Percentiles rank a stretch among this genome's conserved stretches.
phyloP scores from a whole-genome alignment of 2,797 vertebrate species.

The Sebastes kiyomatsui region DNA sequence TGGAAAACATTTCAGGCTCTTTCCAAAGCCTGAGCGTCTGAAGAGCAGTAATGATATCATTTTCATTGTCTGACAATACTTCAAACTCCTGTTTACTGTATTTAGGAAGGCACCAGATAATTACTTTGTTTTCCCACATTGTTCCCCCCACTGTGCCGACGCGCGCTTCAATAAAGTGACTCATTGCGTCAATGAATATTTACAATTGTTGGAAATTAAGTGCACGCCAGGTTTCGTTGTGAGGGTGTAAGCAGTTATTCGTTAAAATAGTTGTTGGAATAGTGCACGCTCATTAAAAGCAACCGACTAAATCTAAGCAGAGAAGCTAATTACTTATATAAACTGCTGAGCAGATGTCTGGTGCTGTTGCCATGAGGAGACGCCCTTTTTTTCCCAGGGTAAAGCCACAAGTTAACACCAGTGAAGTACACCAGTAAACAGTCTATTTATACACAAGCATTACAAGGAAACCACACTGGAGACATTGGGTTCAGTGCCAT shows the following conservation, averaged over 20 bases:
- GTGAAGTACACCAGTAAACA: conserved; percentile 11
- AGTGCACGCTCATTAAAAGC: conserved; percentile 67
- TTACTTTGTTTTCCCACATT: conserved; percentile 43
- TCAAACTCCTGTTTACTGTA: conserved; percentile 31
- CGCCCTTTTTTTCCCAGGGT: conserved; percentile 38
- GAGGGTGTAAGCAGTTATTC: conserved; percentile 49
- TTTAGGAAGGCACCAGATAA: conserved; percentile 49
- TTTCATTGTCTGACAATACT: conserved; percentile 34
- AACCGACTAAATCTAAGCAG: conserved; percentile 64
- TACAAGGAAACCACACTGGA: neutral
- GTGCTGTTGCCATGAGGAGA: conserved; percentile 40
- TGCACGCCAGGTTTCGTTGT: conserved; percentile 52
- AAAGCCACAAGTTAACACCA: conserved; percentile 39
- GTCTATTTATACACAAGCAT: conserved; percentile 19
- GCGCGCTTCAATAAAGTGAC: conserved; percentile 52
- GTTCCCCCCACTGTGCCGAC: conserved; percentile 26
- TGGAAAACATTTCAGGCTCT: conserved; percentile 10
- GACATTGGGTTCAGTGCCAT: neutral
- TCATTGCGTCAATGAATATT: conserved; percentile 58
- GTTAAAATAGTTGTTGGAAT: conserved; percentile 68
- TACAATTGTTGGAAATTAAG: conserved; percentile 59
- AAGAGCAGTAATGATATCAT: conserved; percentile 16
- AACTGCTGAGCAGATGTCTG: conserved; percentile 70
- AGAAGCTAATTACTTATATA: conserved; percentile 72
- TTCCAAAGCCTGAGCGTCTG: neutral